Conservation (phyloP, 2,797 vertebrate genomes). For the Dendrocincla tyrannina region DNA sequence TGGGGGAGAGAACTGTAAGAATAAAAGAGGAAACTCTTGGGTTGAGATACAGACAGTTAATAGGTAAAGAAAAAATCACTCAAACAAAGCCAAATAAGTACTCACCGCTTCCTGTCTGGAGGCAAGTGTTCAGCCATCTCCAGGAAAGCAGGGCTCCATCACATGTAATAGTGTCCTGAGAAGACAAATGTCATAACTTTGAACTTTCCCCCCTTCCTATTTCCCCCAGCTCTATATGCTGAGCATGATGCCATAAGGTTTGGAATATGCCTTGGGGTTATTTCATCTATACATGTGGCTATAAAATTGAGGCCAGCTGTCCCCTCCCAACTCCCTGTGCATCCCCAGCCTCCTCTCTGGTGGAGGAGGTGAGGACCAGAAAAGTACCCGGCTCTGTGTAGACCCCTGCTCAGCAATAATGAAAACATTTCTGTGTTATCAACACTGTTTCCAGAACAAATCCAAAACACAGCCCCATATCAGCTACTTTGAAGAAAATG, state of each 20-base stretch:
- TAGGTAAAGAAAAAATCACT: background rate
- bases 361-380: background rate
- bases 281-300: background rate
- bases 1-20: background rate
- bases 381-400: background rate
- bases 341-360: background rate
- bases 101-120: background rate
- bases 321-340: background rate
- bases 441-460: background rate
- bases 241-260: background rate
- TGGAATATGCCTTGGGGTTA: background rate
- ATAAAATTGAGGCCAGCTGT: background rate
- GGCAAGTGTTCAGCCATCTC: background rate
- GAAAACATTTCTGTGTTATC: background rate
- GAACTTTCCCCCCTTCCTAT: too few species aligned
- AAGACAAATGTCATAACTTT: too few species aligned
- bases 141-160: background rate
- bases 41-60: background rate
- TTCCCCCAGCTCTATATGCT: background rate
- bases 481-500: background rate
- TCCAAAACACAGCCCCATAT: background rate
- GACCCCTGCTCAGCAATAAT: background rate
- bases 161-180: rapidly evolving
- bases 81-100: background rate
- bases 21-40: background rate